phyloP scores from a whole-genome alignment of 2,888 invertebrate genomes.

The Erpobdella octoculata region DNA sequence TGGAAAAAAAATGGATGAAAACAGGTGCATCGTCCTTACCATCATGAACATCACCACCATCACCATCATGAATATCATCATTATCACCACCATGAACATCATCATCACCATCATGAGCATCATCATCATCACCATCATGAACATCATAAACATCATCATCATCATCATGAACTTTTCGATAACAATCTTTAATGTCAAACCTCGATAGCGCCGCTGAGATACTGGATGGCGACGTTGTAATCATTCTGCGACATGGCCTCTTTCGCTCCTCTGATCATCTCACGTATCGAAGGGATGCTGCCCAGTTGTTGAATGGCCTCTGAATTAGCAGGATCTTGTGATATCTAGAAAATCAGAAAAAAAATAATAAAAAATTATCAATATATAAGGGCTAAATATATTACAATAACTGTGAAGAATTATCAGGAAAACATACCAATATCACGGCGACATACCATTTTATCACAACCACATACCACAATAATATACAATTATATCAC shows the following conservation, averaged over 20 bases:
- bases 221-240: constrained; percentile 22
- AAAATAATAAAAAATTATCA: no score
- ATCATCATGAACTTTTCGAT: no score
- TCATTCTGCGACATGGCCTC: not conserved
- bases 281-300: not conserved
- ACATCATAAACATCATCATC: no score
- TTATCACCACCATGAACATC: not conserved
- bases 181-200: constrained; percentile 12
- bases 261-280: not conserved
- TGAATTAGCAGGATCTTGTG: not conserved
- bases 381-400: no score
- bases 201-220: constrained; percentile 28
- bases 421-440: no score
- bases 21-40: no score
- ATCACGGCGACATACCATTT: no score
- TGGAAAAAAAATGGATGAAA: not conserved
- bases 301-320: constrained; percentile 12
- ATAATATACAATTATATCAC: no score
- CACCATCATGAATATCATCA: constrained; percentile 6
- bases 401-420: no score
- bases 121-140: no score
- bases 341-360: not conserved
- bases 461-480: no score
- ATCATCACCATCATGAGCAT: no score
- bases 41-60: not conserved